Conservation (phyloP, 2,888 invertebrate species). For the Dicyrtomina minuta region DNA sequence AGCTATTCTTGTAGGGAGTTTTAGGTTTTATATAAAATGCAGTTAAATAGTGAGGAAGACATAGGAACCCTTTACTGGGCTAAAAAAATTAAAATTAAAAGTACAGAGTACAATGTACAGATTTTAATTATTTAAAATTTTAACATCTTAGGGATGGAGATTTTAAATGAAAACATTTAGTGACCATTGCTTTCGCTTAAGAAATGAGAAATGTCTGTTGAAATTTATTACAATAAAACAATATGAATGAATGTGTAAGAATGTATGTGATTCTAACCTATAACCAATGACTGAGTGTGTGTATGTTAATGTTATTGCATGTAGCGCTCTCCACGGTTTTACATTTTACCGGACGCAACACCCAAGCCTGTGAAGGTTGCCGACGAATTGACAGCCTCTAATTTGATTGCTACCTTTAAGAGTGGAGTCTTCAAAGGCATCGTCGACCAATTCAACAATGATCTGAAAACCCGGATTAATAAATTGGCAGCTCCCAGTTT, state of each 20-base stretch:
- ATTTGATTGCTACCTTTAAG: conserved; percentile 48
- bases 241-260: conserved; percentile 14
- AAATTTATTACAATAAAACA: too few relatives aligned
- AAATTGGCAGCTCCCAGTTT: conserved; percentile 5
- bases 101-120: too few relatives aligned
- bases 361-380: conserved; percentile 15
- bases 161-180: too few relatives aligned
- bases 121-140: too few relatives aligned
- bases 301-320: conserved; percentile 29
- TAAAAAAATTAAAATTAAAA: too few relatives aligned
- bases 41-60: too few relatives aligned
- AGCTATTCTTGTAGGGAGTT: too few relatives aligned
- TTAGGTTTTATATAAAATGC: too few relatives aligned
- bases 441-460: conserved; percentile 47
- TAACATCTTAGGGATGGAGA: too few relatives aligned
- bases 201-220: too few relatives aligned
- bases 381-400: conserved; percentile 32
- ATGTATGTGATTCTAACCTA: conserved; percentile 9
- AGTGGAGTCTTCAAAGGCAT: conserved; percentile 51
- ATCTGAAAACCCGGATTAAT: conserved; percentile 15
- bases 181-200: too few relatives aligned
- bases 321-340: conserved; percentile 38
- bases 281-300: conserved; percentile 24
- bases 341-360: conserved; percentile 29
- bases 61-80: too few relatives aligned